Evolutionary conservation across 2,113 vertebrate species (phyloP).

Genomic region (Verasper variegatus): DNA sequence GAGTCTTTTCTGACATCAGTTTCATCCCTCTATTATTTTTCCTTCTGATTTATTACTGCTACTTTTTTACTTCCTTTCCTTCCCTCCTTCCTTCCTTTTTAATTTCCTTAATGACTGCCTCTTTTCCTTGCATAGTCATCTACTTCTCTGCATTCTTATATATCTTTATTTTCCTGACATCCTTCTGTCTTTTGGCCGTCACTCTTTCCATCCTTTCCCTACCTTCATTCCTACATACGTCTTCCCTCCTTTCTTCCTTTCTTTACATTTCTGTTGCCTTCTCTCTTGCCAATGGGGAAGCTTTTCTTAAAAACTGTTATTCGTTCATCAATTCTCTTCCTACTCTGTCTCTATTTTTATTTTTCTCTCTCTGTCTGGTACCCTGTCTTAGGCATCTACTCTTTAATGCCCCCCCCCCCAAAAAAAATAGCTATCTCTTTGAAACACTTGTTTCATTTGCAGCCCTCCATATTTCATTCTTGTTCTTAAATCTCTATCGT

Average conservation of each 20-base stretch:
- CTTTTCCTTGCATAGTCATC: neutral
- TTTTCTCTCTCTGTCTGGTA: no score
- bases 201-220: constrained; percentile 1
- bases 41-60: neutral
- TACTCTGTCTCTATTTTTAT: no score
- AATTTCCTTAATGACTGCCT: constrained; percentile 8
- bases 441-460: no score
- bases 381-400: no score
- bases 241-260: neutral
- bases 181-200: neutral
- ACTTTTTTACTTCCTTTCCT: neutral
- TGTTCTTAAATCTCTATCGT: no score
- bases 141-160: neutral
- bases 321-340: neutral
- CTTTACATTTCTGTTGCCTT: constrained; percentile 12
- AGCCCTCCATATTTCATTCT: no score
- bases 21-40: neutral
- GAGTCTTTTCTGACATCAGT: constrained; percentile 15
- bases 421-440: no score
- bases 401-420: no score
- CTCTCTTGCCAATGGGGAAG: constrained; percentile 36
- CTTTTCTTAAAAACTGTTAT: neutral
- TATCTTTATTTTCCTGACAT: neutral
- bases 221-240: neutral
- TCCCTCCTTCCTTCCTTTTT: neutral